Conservation (phyloP, 2,888 invertebrate species). For the Sinotaia quadrata region DNA sequence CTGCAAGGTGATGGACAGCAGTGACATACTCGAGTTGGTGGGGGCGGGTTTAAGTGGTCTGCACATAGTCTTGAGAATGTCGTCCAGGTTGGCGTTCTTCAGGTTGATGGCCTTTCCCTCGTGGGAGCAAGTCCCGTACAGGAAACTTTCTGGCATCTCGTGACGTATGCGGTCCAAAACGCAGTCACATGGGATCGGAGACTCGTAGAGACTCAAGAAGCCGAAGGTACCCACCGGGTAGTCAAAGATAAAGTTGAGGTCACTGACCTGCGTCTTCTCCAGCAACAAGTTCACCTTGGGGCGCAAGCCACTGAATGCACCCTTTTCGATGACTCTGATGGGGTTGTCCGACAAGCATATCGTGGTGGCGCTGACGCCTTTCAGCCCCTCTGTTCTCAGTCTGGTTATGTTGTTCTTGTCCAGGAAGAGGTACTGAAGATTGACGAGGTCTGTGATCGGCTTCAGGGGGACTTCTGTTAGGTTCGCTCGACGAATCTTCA, state of each 20-base stretch:
- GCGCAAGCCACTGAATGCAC: conserved; percentile 31
- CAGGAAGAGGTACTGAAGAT: conserved; percentile 27
- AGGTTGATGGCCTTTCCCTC: conserved; percentile 31
- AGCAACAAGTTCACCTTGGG: conserved; percentile 27
- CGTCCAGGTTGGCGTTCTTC: conserved; percentile 27
- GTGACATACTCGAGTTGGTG: neutral
- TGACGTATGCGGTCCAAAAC: conserved; percentile 9
- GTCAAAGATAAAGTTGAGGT: conserved; percentile 33
- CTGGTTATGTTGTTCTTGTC: conserved; percentile 32
- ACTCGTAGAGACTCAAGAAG: conserved; percentile 19
- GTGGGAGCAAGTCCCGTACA: conserved; percentile 25
- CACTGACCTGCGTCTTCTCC: conserved; percentile 30
- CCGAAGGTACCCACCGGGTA: conserved; percentile 33
- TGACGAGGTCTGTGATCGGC: conserved; percentile 27
- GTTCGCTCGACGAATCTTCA: conserved; percentile 31
- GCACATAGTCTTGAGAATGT: conserved; percentile 13
- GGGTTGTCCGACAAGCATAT: conserved; percentile 34
- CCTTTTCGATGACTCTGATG: conserved; percentile 25
- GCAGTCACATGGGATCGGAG: conserved; percentile 25
- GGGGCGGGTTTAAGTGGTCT: neutral
- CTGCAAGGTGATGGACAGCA: neutral
- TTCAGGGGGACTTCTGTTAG: conserved; percentile 29
- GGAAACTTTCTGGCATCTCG: conserved; percentile 8
- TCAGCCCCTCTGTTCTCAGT: conserved; percentile 26
- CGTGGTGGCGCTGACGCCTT: conserved; percentile 28